A percentile compares a stretch with the other conserved stretches of the same genome.
phyloP scores from a whole-genome alignment of 1,140 invertebrate genomes.

The Drosophila saltans region DNA sequence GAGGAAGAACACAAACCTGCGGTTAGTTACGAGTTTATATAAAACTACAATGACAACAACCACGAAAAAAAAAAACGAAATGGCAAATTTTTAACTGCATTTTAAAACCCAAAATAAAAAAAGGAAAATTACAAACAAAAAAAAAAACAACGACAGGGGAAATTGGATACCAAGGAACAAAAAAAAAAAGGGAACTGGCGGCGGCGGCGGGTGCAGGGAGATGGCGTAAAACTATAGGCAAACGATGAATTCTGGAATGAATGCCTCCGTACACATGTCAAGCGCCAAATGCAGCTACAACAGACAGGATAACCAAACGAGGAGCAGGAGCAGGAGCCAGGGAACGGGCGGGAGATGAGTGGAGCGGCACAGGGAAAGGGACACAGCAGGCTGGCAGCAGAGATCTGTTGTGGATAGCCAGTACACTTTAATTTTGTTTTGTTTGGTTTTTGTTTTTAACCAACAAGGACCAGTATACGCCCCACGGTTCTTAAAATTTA shows the following conservation, averaged over 20 bases:
- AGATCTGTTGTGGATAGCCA: slow-evolving; percentile 32
- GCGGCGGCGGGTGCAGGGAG: no score
- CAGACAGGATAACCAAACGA: slow-evolving; percentile 24
- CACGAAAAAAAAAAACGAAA: slow-evolving; percentile 48
- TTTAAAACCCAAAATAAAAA: slow-evolving; percentile 49
- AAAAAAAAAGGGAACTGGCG: neutral
- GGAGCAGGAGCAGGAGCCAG: no score
- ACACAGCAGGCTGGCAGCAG: slow-evolving; percentile 28
- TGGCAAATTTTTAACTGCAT: slow-evolving; percentile 73
- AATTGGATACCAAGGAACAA: slow-evolving; percentile 24
- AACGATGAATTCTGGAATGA: slow-evolving; percentile 4
- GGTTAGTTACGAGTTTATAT: slow-evolving; percentile 80
- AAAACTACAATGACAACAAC: slow-evolving; percentile 61
- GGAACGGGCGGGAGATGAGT: no score
- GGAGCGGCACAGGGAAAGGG: neutral
- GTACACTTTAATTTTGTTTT: slow-evolving; percentile 9
- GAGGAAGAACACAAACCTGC: slow-evolving; percentile 72
- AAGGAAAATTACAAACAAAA: slow-evolving; percentile 30
- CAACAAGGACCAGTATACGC: slow-evolving; percentile 59
- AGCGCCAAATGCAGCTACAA: slow-evolving; percentile 79
- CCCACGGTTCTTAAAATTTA: slow-evolving; percentile 77
- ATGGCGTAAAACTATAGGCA: neutral
- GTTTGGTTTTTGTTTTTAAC: slow-evolving; percentile 36
- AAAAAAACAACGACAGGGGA: slow-evolving; percentile 15
- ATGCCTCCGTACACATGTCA: slow-evolving; percentile 65